Evolutionary conservation across 2,797 vertebrate species (phyloP).

Genomic region (Miichthys miiuy): DNA sequence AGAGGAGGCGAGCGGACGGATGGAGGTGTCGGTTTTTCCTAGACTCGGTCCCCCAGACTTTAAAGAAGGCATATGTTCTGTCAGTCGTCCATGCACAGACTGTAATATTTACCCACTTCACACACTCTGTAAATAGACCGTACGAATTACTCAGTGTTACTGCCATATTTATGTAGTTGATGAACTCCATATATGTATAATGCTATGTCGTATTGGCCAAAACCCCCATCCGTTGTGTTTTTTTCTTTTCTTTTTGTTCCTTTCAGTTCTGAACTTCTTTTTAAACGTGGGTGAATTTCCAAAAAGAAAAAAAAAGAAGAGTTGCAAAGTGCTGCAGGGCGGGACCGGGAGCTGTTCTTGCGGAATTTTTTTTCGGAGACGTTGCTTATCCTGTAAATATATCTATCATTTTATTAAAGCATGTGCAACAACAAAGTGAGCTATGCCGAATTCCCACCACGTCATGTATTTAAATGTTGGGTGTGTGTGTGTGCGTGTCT

Average conservation of each 20-base stretch:
- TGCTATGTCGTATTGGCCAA: constrained; percentile 93
- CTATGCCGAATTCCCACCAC: constrained; percentile 87
- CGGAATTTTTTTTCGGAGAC: constrained; percentile 74
- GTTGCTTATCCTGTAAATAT: constrained; percentile 96
- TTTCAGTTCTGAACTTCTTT: constrained; percentile 69
- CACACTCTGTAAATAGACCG: constrained; percentile 92
- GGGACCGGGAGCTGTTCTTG: constrained; percentile 78
- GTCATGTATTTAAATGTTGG: constrained; percentile 86
- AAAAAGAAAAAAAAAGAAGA: constrained; percentile 45
- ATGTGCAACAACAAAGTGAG: constrained; percentile 95
- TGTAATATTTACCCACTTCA: constrained; percentile 85
- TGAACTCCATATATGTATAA: constrained; percentile 88
- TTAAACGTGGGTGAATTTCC: constrained; percentile 79
- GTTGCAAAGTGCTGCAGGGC: constrained; percentile 85
- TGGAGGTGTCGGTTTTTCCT: constrained; percentile 74
- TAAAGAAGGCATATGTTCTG: constrained; percentile 84
- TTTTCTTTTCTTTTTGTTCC: constrained; percentile 49
- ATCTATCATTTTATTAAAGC: constrained; percentile 98
- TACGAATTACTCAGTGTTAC: constrained; percentile 97
- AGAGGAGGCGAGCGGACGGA: constrained; percentile 48
- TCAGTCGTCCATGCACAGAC: constrained; percentile 81
- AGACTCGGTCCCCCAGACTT: constrained; percentile 83
- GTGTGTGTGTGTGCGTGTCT: constrained; percentile 69
- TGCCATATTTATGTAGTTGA: constrained; percentile 94
- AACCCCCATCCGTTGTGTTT: constrained; percentile 80